A percentile compares a stretch with the other conserved stretches of the same genome.
Conservation (phyloP, 2,888 invertebrate genomes). For the Cremastinae sp. region DNA sequence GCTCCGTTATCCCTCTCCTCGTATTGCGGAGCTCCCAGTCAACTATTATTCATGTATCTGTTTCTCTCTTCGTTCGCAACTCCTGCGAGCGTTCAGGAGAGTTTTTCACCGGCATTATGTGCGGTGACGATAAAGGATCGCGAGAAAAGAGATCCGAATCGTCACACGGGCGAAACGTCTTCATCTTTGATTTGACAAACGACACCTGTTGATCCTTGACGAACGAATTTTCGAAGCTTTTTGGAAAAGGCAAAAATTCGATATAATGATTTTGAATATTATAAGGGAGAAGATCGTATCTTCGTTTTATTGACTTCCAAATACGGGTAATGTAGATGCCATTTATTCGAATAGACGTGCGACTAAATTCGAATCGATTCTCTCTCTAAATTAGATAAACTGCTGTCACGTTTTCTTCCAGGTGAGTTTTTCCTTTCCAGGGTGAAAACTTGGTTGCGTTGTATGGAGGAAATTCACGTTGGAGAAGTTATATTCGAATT, state of each 20-base stretch:
- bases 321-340: too few relatives aligned
- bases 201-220: conserved; percentile 52
- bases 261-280: too few relatives aligned
- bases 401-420: neutral
- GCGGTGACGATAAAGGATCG: neutral
- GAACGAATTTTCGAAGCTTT: neutral
- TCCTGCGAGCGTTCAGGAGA: too few relatives aligned
- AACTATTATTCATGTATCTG: conserved; percentile 24
- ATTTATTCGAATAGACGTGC: too few relatives aligned
- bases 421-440: neutral
- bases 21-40: conserved; percentile 35
- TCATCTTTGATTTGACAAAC: conserved; percentile 52
- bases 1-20: too few relatives aligned
- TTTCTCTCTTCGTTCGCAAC: neutral
- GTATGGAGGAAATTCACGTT: neutral
- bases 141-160: neutral
- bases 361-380: too few relatives aligned
- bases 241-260: too few relatives aligned
- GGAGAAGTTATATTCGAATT: conserved; percentile 13
- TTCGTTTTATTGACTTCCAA: too few relatives aligned
- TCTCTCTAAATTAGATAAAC: too few relatives aligned
- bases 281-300: too few relatives aligned
- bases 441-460: neutral
- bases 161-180: conserved; percentile 15
- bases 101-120: conserved; percentile 6